Percentiles rank a stretch among this genome's conserved stretches.
phyloP scores from a whole-genome alignment of 2,113 vertebrate genomes.

The Pholis gunnellus region DNA sequence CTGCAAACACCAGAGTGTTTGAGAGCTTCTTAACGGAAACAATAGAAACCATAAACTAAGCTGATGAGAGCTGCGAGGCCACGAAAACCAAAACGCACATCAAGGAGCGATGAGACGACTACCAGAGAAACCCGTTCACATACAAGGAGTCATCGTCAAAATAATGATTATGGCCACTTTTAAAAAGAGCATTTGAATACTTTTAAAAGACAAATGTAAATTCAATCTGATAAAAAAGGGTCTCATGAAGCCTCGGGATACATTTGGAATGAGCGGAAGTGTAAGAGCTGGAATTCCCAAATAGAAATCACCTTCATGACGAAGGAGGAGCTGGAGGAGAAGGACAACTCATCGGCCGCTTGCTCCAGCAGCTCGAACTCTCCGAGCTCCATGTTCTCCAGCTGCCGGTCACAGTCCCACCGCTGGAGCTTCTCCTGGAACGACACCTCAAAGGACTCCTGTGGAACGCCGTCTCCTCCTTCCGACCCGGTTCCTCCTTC shows the following conservation, averaged over 20 bases:
- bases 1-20: too few species aligned
- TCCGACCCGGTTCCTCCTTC: background rate
- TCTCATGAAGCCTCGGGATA: background rate
- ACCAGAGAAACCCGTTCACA: too few species aligned
- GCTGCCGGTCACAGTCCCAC: slow-evolving; percentile 88
- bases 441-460: slow-evolving; percentile 88
- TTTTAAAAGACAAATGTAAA: too few species aligned
- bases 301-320: slow-evolving; percentile 84
- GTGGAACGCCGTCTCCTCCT: slow-evolving; percentile 37
- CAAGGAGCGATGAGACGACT: too few species aligned
- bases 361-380: slow-evolving; percentile 96
- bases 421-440: slow-evolving; percentile 87
- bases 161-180: background rate
- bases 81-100: too few species aligned
- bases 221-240: background rate
- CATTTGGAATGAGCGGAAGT: background rate
- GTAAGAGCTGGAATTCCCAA: too few species aligned
- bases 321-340: slow-evolving; percentile 97
- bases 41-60: too few species aligned
- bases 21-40: too few species aligned
- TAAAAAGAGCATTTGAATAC: background rate
- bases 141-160: background rate
- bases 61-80: too few species aligned
- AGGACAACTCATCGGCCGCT: slow-evolving; percentile 95
- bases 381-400: slow-evolving; percentile 91